Evolutionary conservation across 1,140 invertebrate species (phyloP), one percentile per base, ranked within the genome.

Genomic region (Melitaea cinxia): DNA sequence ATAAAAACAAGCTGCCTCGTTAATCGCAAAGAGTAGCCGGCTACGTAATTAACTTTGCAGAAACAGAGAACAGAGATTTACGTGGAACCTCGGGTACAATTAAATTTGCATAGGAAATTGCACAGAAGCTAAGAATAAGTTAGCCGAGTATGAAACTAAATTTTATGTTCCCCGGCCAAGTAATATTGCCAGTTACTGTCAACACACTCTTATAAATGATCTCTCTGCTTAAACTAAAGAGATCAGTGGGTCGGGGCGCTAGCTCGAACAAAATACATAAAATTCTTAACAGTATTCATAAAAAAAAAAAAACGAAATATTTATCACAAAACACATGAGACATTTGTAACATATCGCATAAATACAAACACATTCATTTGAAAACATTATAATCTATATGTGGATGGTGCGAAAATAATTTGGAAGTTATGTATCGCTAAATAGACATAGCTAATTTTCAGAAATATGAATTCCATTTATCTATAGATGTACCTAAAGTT

Each of bases 31-130:
- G 77, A 82, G 82, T 80, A 80, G 79, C 72, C 73, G 54, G 66
- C 71, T 68, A 74, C 70, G 82, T 90, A 90, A 90, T 90, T 90
- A 90, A 90, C 85, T 90, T 89, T 86, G 78, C 82, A 79, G 78
- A 73, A 73, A 73, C 54, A 78, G 76, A 79, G 80, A 78, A 71
- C 77, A 79, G 83, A 87, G 88, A 90, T 90, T 90, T 90, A 90
- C 86, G 81, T 77, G 79, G 78, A 67, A 83, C 82, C 78, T 73
- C 66, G 85, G 85, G 85, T 73, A 88, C 88, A 90, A 90, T 90
- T 89, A 90, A 89, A 88, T 90, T 90, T 90, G 88, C 88, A 90
- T 90, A 90, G 88, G 83, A 88, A 89, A 90, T 89, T 88, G 85
- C 78, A 85, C 71, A 73, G 80, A 83, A 80, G 78, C 83, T 80